Evolutionary conservation across 2,797 vertebrate species (phyloP).

Genomic region (Acanthurus lineatus): DNA sequence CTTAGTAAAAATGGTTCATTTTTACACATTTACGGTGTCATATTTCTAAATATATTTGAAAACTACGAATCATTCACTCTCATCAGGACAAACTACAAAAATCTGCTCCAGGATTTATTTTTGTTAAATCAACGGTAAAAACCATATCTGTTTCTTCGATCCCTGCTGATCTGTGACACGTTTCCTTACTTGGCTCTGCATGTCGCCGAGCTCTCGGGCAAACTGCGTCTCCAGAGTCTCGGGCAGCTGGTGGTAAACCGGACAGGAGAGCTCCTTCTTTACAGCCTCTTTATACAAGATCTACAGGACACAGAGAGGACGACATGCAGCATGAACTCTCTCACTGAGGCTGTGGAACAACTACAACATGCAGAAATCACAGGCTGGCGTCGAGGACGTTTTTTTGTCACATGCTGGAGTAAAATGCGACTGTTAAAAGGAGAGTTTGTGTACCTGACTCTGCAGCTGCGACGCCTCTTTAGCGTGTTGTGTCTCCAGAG

Average conservation of each 20-base stretch:
- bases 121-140: too few species aligned
- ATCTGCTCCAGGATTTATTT: too few species aligned
- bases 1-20: neutral
- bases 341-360: too few species aligned
- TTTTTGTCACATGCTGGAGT: too few species aligned
- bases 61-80: neutral
- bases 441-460: constrained; percentile 85
- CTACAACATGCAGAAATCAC: too few species aligned
- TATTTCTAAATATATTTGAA: neutral
- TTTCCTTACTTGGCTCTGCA: constrained; percentile 76
- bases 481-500: constrained; percentile 89
- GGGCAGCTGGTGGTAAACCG: constrained; percentile 75
- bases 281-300: constrained; percentile 74
- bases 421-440: too few species aligned
- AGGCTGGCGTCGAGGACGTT: too few species aligned
- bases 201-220: constrained; percentile 60
- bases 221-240: constrained; percentile 76
- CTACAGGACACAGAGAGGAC: constrained; percentile 62
- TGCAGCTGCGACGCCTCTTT: constrained; percentile 88
- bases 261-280: constrained; percentile 57
- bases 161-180: too few species aligned
- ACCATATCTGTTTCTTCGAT: too few species aligned
- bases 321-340: too few species aligned
- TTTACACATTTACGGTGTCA: neutral
- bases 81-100: too few species aligned